These are phyloP conservation scores for Hydra vulgaris DNA, from an alignment of 30 jellyfish, hydroid and myxozoan genomes.

Conservation along the genomic window DNA sequence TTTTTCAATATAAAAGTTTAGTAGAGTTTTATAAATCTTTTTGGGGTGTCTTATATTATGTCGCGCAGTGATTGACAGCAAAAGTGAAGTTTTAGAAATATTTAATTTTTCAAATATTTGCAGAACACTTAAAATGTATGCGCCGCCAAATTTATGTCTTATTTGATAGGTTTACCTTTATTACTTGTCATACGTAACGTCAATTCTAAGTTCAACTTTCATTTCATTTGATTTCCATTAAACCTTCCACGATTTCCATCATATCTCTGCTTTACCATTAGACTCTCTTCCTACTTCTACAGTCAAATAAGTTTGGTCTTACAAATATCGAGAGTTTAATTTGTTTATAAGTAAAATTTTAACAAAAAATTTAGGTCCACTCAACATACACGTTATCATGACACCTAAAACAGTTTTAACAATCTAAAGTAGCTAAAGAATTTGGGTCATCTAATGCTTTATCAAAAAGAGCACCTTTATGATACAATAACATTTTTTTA, in stretches of 20 bases:
- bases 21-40: too few species aligned
- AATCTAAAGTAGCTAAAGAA: not conserved
- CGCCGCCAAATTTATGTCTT: too few species aligned
- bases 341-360: not conserved
- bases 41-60: too few species aligned
- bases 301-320: not conserved
- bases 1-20: too few species aligned
- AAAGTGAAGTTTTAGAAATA: too few species aligned
- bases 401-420: slow-evolving; percentile 2
- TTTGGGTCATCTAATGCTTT: not conserved
- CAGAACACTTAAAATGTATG: too few species aligned
- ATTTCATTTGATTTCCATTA: not conserved
- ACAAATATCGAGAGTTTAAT: too few species aligned
- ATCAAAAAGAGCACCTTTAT: not conserved
- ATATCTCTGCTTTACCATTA: slow-evolving; percentile 1
- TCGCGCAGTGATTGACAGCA: too few species aligned
- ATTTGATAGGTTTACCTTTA: not conserved
- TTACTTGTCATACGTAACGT: not conserved
- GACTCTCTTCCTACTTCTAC: slow-evolving; percentile 3
- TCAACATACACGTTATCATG: not conserved
- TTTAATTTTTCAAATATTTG: too few species aligned
- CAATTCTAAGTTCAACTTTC: not conserved
- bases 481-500: not conserved
- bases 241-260: not conserved
- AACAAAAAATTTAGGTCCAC: not conserved